Conservation (phyloP, 2,888 invertebrate species). For the Megaustenia siamemsis region DNA sequence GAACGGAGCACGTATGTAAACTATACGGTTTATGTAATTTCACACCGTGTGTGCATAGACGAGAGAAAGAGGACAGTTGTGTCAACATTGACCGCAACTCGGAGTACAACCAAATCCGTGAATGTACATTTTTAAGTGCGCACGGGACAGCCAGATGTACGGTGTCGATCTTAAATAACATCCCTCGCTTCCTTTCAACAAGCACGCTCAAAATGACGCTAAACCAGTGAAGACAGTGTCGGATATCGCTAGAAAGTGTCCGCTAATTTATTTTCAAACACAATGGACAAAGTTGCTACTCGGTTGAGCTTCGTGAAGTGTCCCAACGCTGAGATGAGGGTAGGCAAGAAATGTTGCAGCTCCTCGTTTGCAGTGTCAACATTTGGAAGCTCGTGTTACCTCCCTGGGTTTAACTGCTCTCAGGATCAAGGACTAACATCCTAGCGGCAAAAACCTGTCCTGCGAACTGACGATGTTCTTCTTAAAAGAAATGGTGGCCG, state of each 20-base stretch:
- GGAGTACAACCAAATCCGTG: conserved; percentile 30
- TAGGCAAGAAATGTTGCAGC: conserved; percentile 49
- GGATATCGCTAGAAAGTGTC: conserved; percentile 53
- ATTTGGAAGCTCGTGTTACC: conserved; percentile 24
- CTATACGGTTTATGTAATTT: conserved; percentile 42
- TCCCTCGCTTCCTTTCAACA: conserved; percentile 44
- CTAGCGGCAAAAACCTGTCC: background rate
- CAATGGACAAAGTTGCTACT: conserved; percentile 56
- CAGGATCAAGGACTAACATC: background rate
- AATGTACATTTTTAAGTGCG: conserved; percentile 44
- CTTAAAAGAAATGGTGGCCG: background rate
- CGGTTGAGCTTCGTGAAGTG: conserved; percentile 13
- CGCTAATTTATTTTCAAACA: conserved; percentile 57
- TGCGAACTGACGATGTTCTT: background rate
- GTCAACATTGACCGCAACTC: conserved; percentile 46
- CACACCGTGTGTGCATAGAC: conserved; percentile 41
- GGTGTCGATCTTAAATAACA: conserved; percentile 48
- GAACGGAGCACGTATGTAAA: conserved; percentile 45
- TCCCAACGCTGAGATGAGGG: conserved; percentile 37
- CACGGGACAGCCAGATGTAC: conserved; percentile 51
- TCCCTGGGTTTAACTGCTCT: background rate
- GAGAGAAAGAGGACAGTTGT: background rate
- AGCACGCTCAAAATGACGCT: conserved; percentile 53
- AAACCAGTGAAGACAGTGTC: conserved; percentile 50
- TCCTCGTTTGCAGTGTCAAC: conserved; percentile 42